Evolutionary conservation across 2,113 vertebrate genomes (phyloP).

Genomic region (Zootoca vivipara): DNA sequence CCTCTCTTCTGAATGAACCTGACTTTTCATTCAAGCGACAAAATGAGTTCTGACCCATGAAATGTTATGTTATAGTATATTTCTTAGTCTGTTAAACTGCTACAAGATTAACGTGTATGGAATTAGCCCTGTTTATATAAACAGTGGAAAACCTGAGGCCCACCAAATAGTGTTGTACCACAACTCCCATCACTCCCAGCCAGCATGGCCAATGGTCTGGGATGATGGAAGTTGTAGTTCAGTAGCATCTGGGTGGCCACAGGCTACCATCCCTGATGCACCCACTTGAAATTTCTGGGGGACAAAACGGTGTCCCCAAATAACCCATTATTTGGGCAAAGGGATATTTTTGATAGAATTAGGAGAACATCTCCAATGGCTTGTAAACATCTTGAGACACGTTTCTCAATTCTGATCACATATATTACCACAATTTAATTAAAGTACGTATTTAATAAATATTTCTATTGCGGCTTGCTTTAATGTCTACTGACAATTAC

Average conservation of each 20-base stretch:
- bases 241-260: too few relatives aligned
- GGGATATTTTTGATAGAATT: not conserved
- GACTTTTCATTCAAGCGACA: too few relatives aligned
- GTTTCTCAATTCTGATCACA: not conserved
- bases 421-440: constrained; percentile 11
- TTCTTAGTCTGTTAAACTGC: not conserved
- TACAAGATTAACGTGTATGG: not conserved
- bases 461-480: constrained; percentile 4
- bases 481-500: constrained; percentile 17
- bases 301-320: not conserved
- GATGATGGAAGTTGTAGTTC: too few relatives aligned
- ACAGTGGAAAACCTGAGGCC: too few relatives aligned
- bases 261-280: not conserved
- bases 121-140: too few relatives aligned
- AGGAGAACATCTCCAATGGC: not conserved
- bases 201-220: too few relatives aligned
- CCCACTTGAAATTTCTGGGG: not conserved
- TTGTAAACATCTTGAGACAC: not conserved
- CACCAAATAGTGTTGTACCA: too few relatives aligned
- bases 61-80: not conserved
- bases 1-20: not conserved
- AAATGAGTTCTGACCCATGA: not conserved
- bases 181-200: too few relatives aligned
- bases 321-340: not conserved
- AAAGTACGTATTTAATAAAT: constrained; percentile 7